phyloP scores from a whole-genome alignment of 2,797 vertebrate genomes.

The Poecile montanus region DNA sequence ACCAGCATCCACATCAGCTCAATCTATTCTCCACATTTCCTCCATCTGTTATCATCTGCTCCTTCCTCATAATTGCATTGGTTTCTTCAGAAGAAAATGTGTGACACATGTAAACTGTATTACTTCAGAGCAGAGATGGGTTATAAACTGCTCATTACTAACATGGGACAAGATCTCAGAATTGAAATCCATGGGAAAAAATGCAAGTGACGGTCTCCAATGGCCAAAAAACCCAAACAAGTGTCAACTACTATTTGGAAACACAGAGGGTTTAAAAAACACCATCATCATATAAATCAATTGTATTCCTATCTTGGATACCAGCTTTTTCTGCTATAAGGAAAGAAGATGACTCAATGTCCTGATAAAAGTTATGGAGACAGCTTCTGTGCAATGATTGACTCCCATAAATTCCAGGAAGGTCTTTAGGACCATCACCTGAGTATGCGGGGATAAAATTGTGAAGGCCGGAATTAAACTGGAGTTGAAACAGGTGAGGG shows the following conservation, averaged over 20 bases:
- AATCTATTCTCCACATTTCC: neutral
- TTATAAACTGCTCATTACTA: neutral
- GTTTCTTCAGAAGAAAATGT: neutral
- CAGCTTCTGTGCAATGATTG: neutral
- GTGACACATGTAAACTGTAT: neutral
- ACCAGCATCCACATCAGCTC: neutral
- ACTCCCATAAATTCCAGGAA: neutral
- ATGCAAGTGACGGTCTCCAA: neutral
- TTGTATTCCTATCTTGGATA: neutral
- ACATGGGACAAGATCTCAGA: neutral
- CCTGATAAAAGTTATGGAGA: neutral
- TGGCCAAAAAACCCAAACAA: neutral
- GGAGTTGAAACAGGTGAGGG: neutral
- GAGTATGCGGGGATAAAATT: neutral
- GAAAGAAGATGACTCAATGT: neutral
- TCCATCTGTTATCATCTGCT: rapidly evolving
- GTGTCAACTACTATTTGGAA: neutral
- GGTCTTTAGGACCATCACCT: neutral
- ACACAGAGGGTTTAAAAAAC: neutral
- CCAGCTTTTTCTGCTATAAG: neutral
- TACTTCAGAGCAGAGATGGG: neutral
- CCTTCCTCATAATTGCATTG: neutral
- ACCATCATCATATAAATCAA: rapidly evolving
- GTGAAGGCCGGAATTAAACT: neutral
- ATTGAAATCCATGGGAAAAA: neutral